Base-by-base conservation (phyloP, 1,140 invertebrate genomes). In the Leptinotarsa undecemlineata region DNA sequence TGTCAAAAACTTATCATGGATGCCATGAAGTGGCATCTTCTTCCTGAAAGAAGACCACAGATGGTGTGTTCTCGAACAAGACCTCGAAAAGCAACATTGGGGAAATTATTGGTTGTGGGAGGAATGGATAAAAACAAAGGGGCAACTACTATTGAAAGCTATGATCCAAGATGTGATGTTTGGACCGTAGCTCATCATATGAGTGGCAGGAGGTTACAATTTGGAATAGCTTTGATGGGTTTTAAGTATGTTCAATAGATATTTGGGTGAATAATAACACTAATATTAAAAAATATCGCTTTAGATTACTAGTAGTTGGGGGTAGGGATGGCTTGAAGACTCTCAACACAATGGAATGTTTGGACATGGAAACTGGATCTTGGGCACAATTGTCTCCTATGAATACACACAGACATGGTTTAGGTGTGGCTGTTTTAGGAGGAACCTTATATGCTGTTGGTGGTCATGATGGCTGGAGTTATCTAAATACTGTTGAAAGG, bases 401-500 rank as follows among this genome's bases (percentile, higher is more conserved):
- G 95, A 93, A 92, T 74, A 96, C 95, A n/a, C 95, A 96, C 84
- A 87, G 96, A 61, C 95, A 97, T 86, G 95, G 95, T 11, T 86
- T 97, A 75, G 95, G 95, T 48, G 95, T 98, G 26, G 95, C 94
- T 3, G 92, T 96, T 13, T 86, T 98, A 51, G 90, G 90, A 74
- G 94, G 95, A 0, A 95, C 95, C 1, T 89, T 98, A 63, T 98
- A 98, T 87, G 96, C 96, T 6, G 95, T 98, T 11, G 96, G 96
- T 33, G 97, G 96, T 17, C 96, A 98, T 84, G 96, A 98, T 87
- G 95, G 96, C 48, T 98, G 96, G 96, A 96, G 95, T 80, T 98
- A 97, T 85, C 86, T 97, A 14, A 96, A 95, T 83, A 95, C 95
- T 4, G 96, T 97, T 0, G 96, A 98, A 86, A 85, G 94, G 89